Conservation (phyloP, 2,888 invertebrate species). For the Drosophila ezoana region DNA sequence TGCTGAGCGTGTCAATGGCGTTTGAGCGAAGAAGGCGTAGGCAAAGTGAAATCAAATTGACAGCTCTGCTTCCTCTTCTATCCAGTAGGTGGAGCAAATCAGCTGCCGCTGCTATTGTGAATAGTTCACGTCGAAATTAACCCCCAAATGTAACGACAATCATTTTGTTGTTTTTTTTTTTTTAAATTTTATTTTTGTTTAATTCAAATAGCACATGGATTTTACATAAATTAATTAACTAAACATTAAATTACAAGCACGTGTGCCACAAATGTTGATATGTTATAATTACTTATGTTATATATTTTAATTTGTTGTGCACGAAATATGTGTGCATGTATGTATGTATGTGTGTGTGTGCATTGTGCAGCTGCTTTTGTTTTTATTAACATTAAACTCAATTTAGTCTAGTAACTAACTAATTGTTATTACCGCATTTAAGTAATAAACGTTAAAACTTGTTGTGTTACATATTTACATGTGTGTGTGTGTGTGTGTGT, state of each 20-base stretch:
- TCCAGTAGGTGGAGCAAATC: constrained; percentile 51
- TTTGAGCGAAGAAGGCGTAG: constrained; percentile 49
- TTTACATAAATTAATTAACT: constrained; percentile 75
- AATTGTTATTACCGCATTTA: constrained; percentile 72
- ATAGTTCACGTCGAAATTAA: constrained; percentile 2
- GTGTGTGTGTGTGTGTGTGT: constrained; percentile 28
- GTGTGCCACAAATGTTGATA: constrained; percentile 45
- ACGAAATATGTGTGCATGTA: constrained; percentile 22
- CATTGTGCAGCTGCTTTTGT: constrained; percentile 21
- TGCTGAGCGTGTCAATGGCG: constrained; percentile 51
- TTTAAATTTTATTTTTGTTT: constrained; percentile 47
- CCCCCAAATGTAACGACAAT: neutral
- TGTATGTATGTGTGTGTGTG: constrained; percentile 28
- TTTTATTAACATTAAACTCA: constrained; percentile 55
- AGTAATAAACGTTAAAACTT: constrained; percentile 72
- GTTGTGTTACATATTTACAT: constrained; percentile 59
- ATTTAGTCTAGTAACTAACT: constrained; percentile 56
- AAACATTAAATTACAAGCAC: constrained; percentile 52
- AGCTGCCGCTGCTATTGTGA: constrained; percentile 10
- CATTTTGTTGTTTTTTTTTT: constrained; percentile 22
- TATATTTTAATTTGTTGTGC: constrained; percentile 8
- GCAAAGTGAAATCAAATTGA: constrained; percentile 47
- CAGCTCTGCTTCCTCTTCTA: constrained; percentile 29
- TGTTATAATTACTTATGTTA: constrained; percentile 21
- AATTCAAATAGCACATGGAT: constrained; percentile 72